Evolutionary conservation across 37 sponge, comb jelly and placozoan genomes (phyloP).

Genomic region (Bolinopsis microptera): DNA sequence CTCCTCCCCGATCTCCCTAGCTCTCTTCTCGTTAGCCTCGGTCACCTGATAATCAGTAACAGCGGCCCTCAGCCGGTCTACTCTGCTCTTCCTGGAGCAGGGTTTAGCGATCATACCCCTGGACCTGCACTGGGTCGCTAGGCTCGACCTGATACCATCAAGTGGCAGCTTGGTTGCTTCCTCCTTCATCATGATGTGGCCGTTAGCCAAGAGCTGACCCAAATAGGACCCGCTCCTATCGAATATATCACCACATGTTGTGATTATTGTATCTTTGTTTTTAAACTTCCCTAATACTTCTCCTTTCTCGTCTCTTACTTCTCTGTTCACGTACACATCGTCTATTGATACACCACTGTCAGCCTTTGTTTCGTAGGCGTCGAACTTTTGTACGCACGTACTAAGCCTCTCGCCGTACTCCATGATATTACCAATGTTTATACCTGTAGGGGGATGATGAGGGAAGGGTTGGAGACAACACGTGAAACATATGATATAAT

Average conservation of each 20-base stretch:
- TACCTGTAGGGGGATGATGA: neutral
- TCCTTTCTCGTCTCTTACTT: conserved; percentile 26
- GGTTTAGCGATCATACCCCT: neutral
- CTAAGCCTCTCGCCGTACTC: conserved; percentile 31
- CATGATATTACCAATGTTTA: conserved; percentile 19
- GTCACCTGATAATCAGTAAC: neutral
- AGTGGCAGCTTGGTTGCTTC: conserved; percentile 42
- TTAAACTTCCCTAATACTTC: conserved; percentile 50
- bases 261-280: conserved; percentile 55
- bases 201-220: conserved; percentile 54
- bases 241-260: conserved; percentile 59
- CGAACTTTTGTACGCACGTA: neutral
- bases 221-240: conserved; percentile 15
- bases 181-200: conserved; percentile 42
- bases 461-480: no score
- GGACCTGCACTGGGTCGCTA: neutral
- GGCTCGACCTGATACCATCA: neutral
- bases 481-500: no score
- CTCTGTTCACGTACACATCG: conserved; percentile 46
- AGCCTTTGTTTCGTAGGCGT: neutral
- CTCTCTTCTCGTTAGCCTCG: neutral
- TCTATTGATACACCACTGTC: conserved; percentile 49
- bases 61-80: conserved; percentile 2
- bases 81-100: neutral
- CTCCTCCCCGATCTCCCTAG: conserved; percentile 29